These are phyloP conservation scores for Peucedramus taeniatus DNA, from an alignment of 2,113 vertebrate species.

Conservation along the genomic window DNA sequence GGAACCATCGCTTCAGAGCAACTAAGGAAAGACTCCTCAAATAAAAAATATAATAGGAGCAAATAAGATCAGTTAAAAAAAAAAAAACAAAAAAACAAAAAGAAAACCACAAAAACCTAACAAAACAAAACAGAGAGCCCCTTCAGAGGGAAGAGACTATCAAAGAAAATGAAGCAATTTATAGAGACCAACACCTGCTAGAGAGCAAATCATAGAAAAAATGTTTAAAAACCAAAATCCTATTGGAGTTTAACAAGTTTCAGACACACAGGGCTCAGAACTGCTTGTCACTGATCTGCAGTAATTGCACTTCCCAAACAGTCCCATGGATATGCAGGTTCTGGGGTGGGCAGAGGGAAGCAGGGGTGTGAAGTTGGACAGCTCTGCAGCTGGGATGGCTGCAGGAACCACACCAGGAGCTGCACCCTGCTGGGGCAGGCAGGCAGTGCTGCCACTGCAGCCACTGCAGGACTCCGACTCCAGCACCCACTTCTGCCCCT, in stretches of 20 bases:
- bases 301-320: accelerated
- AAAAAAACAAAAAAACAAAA: too few species aligned
- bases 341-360: neutral
- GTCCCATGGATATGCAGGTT: accelerated
- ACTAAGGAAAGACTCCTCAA: neutral
- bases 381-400: neutral
- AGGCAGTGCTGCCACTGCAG: accelerated
- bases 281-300: neutral
- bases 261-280: neutral
- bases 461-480: neutral
- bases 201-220: neutral
- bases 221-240: neutral
- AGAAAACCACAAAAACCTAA: too few species aligned
- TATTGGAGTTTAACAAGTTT: neutral
- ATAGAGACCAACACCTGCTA: neutral
- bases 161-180: neutral
- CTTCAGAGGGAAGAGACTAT: neutral
- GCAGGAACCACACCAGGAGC: neutral
- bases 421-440: accelerated
- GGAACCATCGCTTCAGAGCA: accelerated
- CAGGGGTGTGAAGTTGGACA: accelerated
- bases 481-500: neutral
- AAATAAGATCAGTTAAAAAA: neutral
- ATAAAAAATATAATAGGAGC: neutral
- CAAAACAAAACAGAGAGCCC: neutral